Evolutionary conservation across 1,140 invertebrate genomes (phyloP), one percentile per base, ranked within the genome.

Genomic region (Nixonia krombeini): DNA sequence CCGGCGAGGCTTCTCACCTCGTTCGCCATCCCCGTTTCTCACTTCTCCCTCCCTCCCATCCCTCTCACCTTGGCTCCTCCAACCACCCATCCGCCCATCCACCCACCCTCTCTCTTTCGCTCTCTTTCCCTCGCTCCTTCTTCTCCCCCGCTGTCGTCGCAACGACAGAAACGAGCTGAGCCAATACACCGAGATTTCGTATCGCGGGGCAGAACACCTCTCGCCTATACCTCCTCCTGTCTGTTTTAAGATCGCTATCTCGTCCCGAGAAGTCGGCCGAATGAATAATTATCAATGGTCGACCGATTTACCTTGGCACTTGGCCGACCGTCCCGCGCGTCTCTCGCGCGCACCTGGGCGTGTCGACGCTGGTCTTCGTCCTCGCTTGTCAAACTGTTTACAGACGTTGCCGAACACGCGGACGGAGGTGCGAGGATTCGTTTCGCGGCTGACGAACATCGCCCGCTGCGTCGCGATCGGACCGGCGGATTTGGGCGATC

Each of bases 261-360:
- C 6, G 17, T 12, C 6, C 17, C 38, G 58, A 57, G 51, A 49
- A 62, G 55, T 64, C 57, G 61, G 63, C 16, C 70, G 73, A 70
- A 76, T 78, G 75, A 78, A 78, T 78, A 78, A 78, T 78, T 75
- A 76, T 70, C 70, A 63, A 71, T 64, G 68, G 9, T n/a, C 2
- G 3, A 8, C 12, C 29, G 29, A 31, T n/a, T 8, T 31, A 10
- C 29, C 9, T n/a, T n/a, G n/a, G n/a, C n/a, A n/a, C n/a, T n/a
- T n/a, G n/a, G n/a, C n/a, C n/a, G n/a, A n/a, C 9, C 9, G 9
- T n/a, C 29, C 9, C 29, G 25, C 4, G 25, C 4, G 25, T n/a
- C 44, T 31, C 9, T n/a, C n/a, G 8, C 8, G n/a, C n/a, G n/a
- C n/a, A n/a, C n/a, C n/a, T n/a, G n/a, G n/a, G n/a, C n/a, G n/a